These are phyloP conservation scores for Garrulus glandarius DNA, from an alignment of 2,797 vertebrate genomes.

Conservation along the genomic window DNA sequence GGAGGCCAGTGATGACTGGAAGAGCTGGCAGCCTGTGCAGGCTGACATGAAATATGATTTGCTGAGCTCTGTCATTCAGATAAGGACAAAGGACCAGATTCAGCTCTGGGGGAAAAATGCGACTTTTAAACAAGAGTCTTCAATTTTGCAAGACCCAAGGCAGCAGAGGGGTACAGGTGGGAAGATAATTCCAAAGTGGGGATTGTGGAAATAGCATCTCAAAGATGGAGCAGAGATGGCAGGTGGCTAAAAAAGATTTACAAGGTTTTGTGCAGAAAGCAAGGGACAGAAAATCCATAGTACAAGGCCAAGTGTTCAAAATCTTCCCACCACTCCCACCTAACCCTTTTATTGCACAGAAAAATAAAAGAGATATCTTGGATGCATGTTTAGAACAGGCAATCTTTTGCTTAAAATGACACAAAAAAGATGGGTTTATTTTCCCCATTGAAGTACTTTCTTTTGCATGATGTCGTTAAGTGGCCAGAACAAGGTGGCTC, in stretches of 20 bases:
- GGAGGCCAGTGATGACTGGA: neutral
- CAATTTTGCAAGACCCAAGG: neutral
- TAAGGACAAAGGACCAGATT: neutral
- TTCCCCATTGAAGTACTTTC: neutral
- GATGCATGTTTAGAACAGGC: neutral
- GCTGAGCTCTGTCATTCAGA: neutral
- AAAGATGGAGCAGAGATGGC: neutral
- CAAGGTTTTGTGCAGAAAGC: neutral
- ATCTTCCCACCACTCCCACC: neutral
- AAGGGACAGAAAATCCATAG: neutral
- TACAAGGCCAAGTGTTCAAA: neutral
- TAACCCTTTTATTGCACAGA: neutral
- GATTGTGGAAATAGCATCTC: neutral
- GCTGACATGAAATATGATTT: neutral
- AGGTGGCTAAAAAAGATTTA: neutral
- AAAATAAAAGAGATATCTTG: neutral
- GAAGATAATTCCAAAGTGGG: neutral
- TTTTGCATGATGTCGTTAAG: neutral
- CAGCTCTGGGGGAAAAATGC: neutral
- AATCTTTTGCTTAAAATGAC: neutral
- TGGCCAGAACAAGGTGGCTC: neutral
- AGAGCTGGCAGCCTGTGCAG: neutral
- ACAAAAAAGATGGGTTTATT: neutral
- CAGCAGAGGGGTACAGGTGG: rapidly evolving
- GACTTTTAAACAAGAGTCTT: neutral